phyloP scores from a whole-genome alignment of 2,797 vertebrate genomes.

The Tarsius wallacei region DNA sequence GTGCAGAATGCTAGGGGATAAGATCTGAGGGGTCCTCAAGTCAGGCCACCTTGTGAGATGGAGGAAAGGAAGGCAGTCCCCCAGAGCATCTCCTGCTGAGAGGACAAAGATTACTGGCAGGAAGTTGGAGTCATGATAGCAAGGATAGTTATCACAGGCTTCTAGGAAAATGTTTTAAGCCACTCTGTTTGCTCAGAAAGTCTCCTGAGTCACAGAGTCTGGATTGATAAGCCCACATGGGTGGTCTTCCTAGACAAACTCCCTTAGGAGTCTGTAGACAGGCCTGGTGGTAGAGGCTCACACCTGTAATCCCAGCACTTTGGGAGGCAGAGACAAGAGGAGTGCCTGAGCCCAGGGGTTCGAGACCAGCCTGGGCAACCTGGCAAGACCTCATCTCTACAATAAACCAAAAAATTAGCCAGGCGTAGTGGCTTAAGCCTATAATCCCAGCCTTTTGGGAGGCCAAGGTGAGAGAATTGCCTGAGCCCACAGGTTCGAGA shows the following conservation, averaged over 20 bases:
- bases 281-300: too few species aligned
- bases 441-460: too few species aligned
- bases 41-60: neutral
- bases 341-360: too few species aligned
- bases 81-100: neutral
- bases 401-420: too few species aligned
- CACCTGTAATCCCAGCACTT: too few species aligned
- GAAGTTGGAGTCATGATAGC: constrained; percentile 21
- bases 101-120: constrained; percentile 2
- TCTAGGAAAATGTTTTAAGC: neutral
- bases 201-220: neutral
- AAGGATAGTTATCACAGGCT: neutral
- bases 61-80: neutral
- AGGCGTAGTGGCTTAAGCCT: too few species aligned
- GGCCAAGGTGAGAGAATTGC: too few species aligned
- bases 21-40: neutral
- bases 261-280: neutral
- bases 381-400: too few species aligned
- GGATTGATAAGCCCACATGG: neutral
- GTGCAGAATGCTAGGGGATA: neutral
- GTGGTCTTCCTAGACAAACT: neutral
- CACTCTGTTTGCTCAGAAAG: constrained; percentile 18
- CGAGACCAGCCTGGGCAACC: too few species aligned
- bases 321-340: too few species aligned
- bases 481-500: too few species aligned